Conservation (phyloP, 2,113 vertebrate species). For the rabbit (Oryctolagus cuniculus) region mOryCun1.1 NC_091432.1:86567501-86568000, state of each 20-base stretch:
- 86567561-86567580: not conserved
- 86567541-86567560: not conserved
- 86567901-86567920: constrained; percentile 30
- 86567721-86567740: not conserved
- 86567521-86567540: too few species aligned
- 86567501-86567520: not conserved
- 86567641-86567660: constrained; percentile 6
- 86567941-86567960: constrained; percentile 8
- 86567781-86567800: not conserved
- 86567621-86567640: not conserved
- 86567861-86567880: not conserved
- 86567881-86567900: constrained; percentile 9
- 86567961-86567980: not conserved
- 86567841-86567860: not conserved
- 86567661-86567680: not conserved
- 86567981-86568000: not conserved
- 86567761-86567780: constrained; percentile 8
- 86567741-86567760: not conserved
- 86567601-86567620: not conserved
- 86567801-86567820: not conserved
- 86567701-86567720: not conserved
- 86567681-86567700: constrained; percentile 2
- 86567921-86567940: not conserved
- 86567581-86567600: not conserved
- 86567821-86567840: constrained; percentile 33